Evolutionary conservation across 2,113 vertebrate genomes (phyloP), one percentile per base, ranked within the genome.

Genomic region (Neogobius melanostomus): DNA sequence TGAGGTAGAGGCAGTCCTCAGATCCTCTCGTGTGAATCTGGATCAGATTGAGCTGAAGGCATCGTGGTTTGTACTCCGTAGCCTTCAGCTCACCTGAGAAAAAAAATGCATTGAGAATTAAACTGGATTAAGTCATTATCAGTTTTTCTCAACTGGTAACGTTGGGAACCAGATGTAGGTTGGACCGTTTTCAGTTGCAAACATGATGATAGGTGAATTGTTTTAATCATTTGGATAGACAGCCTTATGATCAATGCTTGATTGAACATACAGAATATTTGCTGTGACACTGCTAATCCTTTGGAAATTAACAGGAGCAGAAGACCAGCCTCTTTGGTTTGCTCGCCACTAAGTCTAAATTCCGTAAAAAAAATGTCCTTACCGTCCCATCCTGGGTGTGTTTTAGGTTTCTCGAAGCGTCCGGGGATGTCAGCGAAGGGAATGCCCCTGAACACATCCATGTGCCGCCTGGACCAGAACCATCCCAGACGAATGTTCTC

Each of bases 1-100:
- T 98, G 14, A 99, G 95, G 73, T 97, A 98, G 2, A 99, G 95
- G 81, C 96, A 98, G 80, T 99, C 96, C 69, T 97, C 93, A 0
- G 56, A 81, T 4, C 97, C 97, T 0, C 88, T 87, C 1, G 90
- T 84, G 9, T 63, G 64, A 0, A 48, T 89, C 87, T 95, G 93
- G 0, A 90, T 8, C 0, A 98, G 9, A 0, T 72, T 94, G 56
- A 91, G 0, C 83, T 98, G 97, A 69, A 96, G 9, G 60, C 97
- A 98, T 46, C 95, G 89, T 0, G 71, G 77, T 50, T 80, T 88
- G 85, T 76, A 98, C 0, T 85, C 0, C 0, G 47, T 95, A 76
- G 96, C 60, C 15, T 94, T 52, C 85, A 98, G 6, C 0, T 94
- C 83, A 50, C 95, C 97, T 98, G 78, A 59, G 6, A 77, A 14